Conservation (phyloP, 2,797 vertebrate genomes). For the Notolepis coatsorum region DNA sequence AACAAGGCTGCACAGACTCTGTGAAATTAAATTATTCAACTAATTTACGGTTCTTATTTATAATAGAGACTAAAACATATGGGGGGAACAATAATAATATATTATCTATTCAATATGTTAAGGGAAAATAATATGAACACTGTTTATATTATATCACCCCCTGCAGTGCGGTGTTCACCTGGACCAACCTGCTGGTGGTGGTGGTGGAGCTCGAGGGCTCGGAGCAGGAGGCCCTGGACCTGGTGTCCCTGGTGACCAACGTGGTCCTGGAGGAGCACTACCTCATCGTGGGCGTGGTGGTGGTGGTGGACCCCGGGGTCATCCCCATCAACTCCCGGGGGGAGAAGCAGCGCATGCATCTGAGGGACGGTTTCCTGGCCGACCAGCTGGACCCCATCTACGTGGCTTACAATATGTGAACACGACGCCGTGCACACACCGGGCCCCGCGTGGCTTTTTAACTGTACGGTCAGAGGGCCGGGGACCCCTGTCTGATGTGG, state of each 20-base stretch:
- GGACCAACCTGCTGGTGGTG: constrained; percentile 97
- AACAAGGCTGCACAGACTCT: too few relatives aligned
- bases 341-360: constrained; percentile 97
- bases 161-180: constrained; percentile 93
- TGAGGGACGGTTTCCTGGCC: constrained; percentile 95
- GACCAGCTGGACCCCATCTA: constrained; percentile 98
- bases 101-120: background rate
- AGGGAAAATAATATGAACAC: too few relatives aligned
- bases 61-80: too few relatives aligned
- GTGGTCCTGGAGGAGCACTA: constrained; percentile 97
- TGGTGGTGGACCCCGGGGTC: constrained; percentile 95
- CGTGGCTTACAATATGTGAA: constrained; percentile 97
- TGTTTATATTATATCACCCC: too few relatives aligned
- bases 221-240: constrained; percentile 93
- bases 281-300: constrained; percentile 95
- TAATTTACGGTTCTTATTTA: too few relatives aligned
- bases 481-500: constrained; percentile 1
- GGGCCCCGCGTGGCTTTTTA: constrained; percentile 84
- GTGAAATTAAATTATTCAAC: too few relatives aligned
- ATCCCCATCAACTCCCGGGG: constrained; percentile 97
- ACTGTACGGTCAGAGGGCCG: constrained; percentile 71
- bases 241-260: constrained; percentile 93
- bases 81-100: too few relatives aligned
- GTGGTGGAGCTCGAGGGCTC: constrained; percentile 95
- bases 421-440: constrained; percentile 9